Evolutionary conservation across 2,888 invertebrate species (phyloP), one percentile per base, ranked within the genome.

Genomic region (Sesia apiformis): DNA sequence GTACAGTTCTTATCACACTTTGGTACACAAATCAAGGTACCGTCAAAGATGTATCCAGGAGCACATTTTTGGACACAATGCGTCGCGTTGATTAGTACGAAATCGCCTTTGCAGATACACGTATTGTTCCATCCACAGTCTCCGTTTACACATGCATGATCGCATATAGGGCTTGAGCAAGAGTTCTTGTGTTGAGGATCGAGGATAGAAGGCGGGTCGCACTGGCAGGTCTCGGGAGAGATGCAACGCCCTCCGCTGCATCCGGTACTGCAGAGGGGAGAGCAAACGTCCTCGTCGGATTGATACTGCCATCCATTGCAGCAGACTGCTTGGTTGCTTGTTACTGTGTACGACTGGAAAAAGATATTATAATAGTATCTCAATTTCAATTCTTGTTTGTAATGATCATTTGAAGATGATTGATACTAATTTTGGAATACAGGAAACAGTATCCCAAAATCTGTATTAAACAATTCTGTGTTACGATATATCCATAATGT

Each of bases 231-330:
- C 39, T 85, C 77, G 1, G 88, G 89, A 0, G 73, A 74, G 3
- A 76, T 62, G 62, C 90, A 90, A 4, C 72, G 74, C 3, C 92
- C 92, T 51, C 77, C 72, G 3, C 58, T 62, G 63, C 91, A 92
- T 0, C 84, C 85, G 0, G 83, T 84, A 56, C 81, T 81, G 66
- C 92, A 92, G 0, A 80, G 71, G 0, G 92, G 90, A 0, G 72
- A 65, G 60, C 92, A 92, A 4, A 57, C 55, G 52, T 87, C 83
- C 0, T 60, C 58, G 2, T 71, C 67, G 49, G 70, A 69, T n/a
- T 67, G 57, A 58, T 88, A 84, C 43, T 74, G 69, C 77, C 76
- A 89, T 23, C 89, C 89, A n/a, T 71, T 73, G 58, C 89, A 88
- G 67, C 89, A 89, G 3, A 85, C 69, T 2, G 71, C 70, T 40